Base-by-base conservation (phyloP, 2,888 invertebrate genomes). In the Cactoblastis cactorum region DNA sequence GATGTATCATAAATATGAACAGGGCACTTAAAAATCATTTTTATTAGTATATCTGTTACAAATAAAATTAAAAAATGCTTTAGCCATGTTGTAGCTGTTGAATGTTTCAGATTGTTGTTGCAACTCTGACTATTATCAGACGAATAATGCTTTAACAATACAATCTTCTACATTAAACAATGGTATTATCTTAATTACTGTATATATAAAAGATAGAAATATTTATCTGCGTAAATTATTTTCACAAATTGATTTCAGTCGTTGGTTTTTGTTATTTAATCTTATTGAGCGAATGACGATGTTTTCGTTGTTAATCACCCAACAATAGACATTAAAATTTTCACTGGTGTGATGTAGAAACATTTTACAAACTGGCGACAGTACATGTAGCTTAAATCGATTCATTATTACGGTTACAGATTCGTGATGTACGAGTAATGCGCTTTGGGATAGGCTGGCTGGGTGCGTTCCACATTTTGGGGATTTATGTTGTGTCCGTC, bases 391-490 rank as follows among this genome's bases (percentile, higher is more conserved):
- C 37, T 17, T 37, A 17, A 0, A 11, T 37, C 8, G 14, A 35
- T 22, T 12, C 5, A 12, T 41, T 22, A 12, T 38, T 14, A 22
- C 4, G 39, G 22, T 41, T 22, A 22, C 22, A 22, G 39, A 9
- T 41, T 14, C 39, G 22, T 22, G 39, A n/a, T 22, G 39, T 18
- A 28, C 4, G n/a, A 28, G n/a, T 24, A 28, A 28, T 28, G 43
- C 43, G 43, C 43, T 15, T 43, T 43, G 58, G 52, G 57, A 57
- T 58, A 59, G 52, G 57, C 57, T 58, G 50, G 56, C 55, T 57
- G 66, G 76, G 75, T 71, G 77, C 70, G 69, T 73, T 72, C 69
- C 63, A 60, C 52, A 58, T 14, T 37, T 24, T 47, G 11, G 14
- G 15, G 18, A 45, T 17, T 14, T 18, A 28, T 24, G 22, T 28